Conservation (phyloP, 2,113 vertebrate species). For the Pangasianodon hypophthalmus region DNA sequence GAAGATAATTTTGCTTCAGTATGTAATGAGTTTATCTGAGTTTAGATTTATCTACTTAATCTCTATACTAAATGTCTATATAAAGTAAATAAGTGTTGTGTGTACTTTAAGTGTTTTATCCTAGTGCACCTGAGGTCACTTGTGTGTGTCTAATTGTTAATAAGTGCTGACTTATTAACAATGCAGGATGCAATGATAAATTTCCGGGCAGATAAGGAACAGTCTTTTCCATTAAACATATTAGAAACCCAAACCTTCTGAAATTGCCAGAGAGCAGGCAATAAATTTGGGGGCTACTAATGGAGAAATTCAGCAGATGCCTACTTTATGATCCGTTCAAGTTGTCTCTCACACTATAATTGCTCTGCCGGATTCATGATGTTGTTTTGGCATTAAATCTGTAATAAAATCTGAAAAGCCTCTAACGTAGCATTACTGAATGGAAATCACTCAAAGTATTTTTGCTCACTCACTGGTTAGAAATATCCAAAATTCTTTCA, state of each 20-base stretch:
- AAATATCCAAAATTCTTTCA: not conserved
- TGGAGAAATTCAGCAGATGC: slow-evolving; percentile 24
- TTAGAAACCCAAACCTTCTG: not conserved
- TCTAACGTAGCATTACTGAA: not conserved
- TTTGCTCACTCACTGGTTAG: not conserved
- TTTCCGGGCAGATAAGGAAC: not conserved
- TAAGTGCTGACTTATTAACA: not conserved
- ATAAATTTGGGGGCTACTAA: slow-evolving; percentile 8
- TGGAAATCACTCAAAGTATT: not conserved
- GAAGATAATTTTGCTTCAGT: not conserved
- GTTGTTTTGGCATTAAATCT: not conserved
- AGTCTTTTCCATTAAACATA: not conserved
- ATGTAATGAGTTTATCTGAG: not conserved
- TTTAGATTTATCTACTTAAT: not conserved
- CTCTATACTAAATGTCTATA: not conserved
- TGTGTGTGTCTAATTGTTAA: not conserved
- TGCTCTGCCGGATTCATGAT: not conserved
- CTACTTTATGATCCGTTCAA: slow-evolving; percentile 8
- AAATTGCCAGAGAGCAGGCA: not conserved
- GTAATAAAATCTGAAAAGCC: not conserved
- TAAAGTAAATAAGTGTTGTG: not conserved
- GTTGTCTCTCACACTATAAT: not conserved
- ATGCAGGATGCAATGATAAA: not conserved
- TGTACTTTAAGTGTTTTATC: not conserved
- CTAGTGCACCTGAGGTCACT: not conserved